Evolutionary conservation across 2,797 vertebrate genomes (phyloP).

Genomic region (Anolis apletophallus): DNA sequence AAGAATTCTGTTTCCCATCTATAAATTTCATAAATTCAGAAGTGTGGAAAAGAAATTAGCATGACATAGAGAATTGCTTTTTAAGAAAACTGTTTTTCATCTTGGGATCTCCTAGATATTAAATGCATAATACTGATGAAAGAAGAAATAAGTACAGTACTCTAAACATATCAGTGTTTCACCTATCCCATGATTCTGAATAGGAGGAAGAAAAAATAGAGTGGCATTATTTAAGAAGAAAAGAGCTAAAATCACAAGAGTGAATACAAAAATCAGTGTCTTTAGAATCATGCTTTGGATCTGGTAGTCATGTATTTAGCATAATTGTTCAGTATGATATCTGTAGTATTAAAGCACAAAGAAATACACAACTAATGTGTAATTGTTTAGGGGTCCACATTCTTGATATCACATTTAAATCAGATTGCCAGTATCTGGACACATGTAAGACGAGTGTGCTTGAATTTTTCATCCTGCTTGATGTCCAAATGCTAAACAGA

Average conservation of each 20-base stretch:
- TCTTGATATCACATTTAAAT: background rate
- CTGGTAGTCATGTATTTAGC: too few species aligned
- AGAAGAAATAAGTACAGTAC: background rate
- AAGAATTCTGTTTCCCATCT: slow-evolving; percentile 49
- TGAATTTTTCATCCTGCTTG: background rate
- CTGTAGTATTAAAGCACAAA: too few species aligned
- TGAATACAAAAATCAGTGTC: background rate
- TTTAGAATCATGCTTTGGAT: background rate
- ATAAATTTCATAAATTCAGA: slow-evolving; percentile 33
- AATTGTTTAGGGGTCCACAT: background rate
- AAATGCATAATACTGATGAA: background rate
- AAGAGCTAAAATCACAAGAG: too few species aligned
- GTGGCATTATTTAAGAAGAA: background rate
- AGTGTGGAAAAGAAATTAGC: slow-evolving; percentile 11
- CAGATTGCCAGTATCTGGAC: background rate
- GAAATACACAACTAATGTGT: too few species aligned
- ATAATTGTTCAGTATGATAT: too few species aligned
- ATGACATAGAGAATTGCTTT: background rate
- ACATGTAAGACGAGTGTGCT: background rate
- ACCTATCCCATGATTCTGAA: background rate
- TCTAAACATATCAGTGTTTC: background rate
- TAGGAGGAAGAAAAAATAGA: background rate
- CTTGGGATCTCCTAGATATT: background rate
- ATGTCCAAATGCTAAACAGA: background rate
- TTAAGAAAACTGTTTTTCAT: background rate